Percentiles rank a stretch among this genome's conserved stretches.
These are phyloP conservation scores for Eulemur rubriventer DNA, from an alignment of 2,797 vertebrate species.

Conservation along the genomic window DNA sequence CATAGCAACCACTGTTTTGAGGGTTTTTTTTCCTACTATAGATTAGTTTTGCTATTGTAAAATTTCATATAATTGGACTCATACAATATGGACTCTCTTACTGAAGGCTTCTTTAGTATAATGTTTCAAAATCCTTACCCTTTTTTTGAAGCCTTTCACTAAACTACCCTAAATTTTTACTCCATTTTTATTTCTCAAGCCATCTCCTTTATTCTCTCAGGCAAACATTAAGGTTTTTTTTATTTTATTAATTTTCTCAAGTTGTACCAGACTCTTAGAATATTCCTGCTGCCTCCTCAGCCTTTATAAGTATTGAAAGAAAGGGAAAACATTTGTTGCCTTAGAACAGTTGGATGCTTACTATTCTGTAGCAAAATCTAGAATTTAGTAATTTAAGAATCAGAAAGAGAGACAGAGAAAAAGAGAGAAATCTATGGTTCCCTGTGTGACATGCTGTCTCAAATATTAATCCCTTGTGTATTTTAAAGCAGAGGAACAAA, in stretches of 20 bases:
- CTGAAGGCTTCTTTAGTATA: background rate
- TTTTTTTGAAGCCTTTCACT: background rate
- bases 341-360: background rate
- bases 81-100: background rate
- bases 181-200: background rate
- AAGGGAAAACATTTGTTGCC: background rate
- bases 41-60: background rate
- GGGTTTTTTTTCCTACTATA: background rate
- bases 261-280: background rate
- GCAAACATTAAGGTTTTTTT: background rate
- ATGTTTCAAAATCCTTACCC: background rate
- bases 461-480: background rate
- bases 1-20: background rate
- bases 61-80: background rate
- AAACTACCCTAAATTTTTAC: background rate
- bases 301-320: background rate
- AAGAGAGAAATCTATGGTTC: background rate
- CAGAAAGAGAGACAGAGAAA: background rate
- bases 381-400: background rate
- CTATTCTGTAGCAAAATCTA: background rate
- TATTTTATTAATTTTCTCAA: background rate
- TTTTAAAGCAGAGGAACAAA: slow-evolving; percentile 26
- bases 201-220: background rate
- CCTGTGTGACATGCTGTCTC: background rate
- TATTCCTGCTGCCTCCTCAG: background rate